Evolutionary conservation across 2,888 invertebrate genomes (phyloP).

Genomic region (Teleiodes luculella): DNA sequence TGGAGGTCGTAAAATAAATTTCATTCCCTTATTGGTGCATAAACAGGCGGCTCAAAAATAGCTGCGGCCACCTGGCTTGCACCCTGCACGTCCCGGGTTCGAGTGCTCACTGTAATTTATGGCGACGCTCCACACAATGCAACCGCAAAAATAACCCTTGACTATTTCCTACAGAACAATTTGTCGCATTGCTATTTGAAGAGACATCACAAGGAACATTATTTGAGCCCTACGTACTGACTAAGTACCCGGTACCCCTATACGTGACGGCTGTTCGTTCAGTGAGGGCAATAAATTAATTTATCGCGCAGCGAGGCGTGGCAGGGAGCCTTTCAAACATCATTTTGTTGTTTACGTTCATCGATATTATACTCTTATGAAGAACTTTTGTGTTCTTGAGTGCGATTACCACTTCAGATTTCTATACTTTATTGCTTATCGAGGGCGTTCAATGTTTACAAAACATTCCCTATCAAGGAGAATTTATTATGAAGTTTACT

Average conservation of each 20-base stretch:
- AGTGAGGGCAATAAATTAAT: slow-evolving; percentile 43
- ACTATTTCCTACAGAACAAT: slow-evolving; percentile 59
- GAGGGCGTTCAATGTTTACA: background rate
- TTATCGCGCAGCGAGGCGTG: slow-evolving; percentile 34
- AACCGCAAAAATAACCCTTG: slow-evolving; percentile 73
- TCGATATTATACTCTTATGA: slow-evolving; percentile 13
- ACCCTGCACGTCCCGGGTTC: slow-evolving; percentile 31
- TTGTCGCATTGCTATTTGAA: slow-evolving; percentile 48
- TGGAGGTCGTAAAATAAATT: slow-evolving; percentile 66
- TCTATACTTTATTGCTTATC: background rate
- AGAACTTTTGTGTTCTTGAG: background rate
- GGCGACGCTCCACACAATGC: slow-evolving; percentile 57
- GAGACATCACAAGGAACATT: slow-evolving; percentile 31
- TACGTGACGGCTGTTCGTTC: slow-evolving; percentile 17
- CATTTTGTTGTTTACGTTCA: slow-evolving; percentile 32
- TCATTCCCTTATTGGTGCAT: slow-evolving; percentile 61
- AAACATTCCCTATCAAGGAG: background rate
- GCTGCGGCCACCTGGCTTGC: slow-evolving; percentile 66
- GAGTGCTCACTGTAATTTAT: slow-evolving; percentile 67
- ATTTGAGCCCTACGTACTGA: slow-evolving; percentile 25
- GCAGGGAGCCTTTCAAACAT: slow-evolving; percentile 30
- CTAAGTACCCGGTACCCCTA: slow-evolving; percentile 38
- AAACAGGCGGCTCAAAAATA: slow-evolving; percentile 67
- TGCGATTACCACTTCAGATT: background rate
- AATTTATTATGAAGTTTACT: background rate